Evolutionary conservation across 1,140 invertebrate genomes (phyloP).

Genomic region (Drosophila insularis): DNA sequence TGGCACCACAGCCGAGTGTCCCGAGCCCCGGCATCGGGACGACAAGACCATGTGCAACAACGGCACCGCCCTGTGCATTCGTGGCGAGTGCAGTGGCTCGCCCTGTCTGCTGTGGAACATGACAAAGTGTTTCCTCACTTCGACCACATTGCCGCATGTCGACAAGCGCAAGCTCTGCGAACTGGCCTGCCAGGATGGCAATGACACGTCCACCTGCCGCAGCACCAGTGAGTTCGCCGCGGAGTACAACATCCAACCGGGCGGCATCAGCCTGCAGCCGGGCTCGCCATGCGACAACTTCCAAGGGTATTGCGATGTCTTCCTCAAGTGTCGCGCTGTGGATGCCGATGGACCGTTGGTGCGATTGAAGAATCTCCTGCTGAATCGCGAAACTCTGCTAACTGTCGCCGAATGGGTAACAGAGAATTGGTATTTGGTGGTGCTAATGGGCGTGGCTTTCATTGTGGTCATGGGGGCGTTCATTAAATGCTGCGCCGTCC

Average conservation of each 20-base stretch:
- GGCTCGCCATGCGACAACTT: constrained; percentile 99
- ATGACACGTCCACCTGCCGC: constrained; percentile 89
- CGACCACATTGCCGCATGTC: constrained; percentile 90
- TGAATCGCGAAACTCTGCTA: constrained; percentile 94
- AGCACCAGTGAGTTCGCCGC: constrained; percentile 93
- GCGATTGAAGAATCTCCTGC: constrained; percentile 97
- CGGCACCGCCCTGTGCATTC: constrained; percentile 93
- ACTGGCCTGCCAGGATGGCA: constrained; percentile 95
- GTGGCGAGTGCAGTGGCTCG: constrained; percentile 96
- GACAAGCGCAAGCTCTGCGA: constrained; percentile 94
- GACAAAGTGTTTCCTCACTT: constrained; percentile 98
- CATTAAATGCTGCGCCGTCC: constrained; percentile 99
- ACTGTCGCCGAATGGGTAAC: constrained; percentile 95
- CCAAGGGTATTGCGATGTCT: constrained; percentile 99
- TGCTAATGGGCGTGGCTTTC: constrained; percentile 94
- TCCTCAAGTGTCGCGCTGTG: constrained; percentile 97
- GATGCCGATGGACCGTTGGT: constrained; percentile 99
- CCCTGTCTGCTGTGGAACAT: constrained; percentile 97
- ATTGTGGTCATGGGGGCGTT: constrained; percentile 99
- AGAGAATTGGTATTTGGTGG: constrained; percentile 98
- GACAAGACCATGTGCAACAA: constrained; percentile 94
- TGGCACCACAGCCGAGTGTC: constrained; percentile 93
- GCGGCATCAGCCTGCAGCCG: constrained; percentile 94
- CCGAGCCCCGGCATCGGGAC: constrained; percentile 88
- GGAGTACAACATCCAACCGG: constrained; percentile 88